These are phyloP conservation scores for Metopolophium dirhodum DNA, from an alignment of 1,140 invertebrate species.

Conservation along the genomic window DNA sequence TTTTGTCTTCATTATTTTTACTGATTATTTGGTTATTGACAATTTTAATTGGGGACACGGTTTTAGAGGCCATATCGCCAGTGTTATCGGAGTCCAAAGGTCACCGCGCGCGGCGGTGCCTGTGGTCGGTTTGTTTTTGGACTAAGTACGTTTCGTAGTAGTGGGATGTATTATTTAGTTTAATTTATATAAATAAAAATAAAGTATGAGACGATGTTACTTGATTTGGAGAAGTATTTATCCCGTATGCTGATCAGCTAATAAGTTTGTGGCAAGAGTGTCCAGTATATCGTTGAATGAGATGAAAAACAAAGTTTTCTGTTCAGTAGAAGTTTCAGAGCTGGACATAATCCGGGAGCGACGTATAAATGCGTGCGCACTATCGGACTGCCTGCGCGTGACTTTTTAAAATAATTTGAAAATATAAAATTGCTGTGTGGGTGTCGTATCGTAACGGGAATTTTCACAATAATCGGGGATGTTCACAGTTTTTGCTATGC, in stretches of 20 bases:
- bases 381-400: conserved; percentile 39
- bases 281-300: conserved; percentile 2
- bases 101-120: conserved; percentile 31
- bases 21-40: conserved; percentile 2
- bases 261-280: conserved; percentile 6
- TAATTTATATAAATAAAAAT: not conserved
- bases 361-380: conserved; percentile 35
- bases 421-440: no score
- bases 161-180: not conserved
- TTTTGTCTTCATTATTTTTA: conserved; percentile 9
- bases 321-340: conserved; percentile 37
- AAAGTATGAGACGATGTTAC: conserved; percentile 29
- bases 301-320: conserved; percentile 11
- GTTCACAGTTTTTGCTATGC: no score
- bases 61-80: not conserved
- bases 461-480: no score
- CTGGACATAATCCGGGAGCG: conserved; percentile 19
- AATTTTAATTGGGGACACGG: conserved; percentile 32
- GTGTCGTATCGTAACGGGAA: no score
- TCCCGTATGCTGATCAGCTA: not conserved
- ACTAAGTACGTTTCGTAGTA: not conserved
- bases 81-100: conserved; percentile 29
- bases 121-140: not conserved
- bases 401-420: no score
- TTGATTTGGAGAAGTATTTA: conserved; percentile 38